A percentile compares a stretch with the other conserved stretches of the same genome.
Evolutionary conservation across 2,888 invertebrate genomes (phyloP).

Genomic region (Idaea aversata): DNA sequence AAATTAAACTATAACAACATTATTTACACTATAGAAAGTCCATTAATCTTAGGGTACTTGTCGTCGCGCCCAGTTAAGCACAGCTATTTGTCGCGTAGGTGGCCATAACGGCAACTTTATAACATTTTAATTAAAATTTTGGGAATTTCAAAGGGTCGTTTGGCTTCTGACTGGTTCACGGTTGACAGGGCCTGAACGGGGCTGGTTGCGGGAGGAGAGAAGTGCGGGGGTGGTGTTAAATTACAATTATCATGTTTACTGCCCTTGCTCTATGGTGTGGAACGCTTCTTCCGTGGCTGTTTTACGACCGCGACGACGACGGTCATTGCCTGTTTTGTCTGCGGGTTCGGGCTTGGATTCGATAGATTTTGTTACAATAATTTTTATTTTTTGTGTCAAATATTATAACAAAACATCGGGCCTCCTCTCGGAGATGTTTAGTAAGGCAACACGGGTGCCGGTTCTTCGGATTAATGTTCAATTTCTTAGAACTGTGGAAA

Average conservation of each 20-base stretch:
- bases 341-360: neutral
- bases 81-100: slow-evolving; percentile 39
- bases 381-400: neutral
- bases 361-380: neutral
- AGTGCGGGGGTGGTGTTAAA: slow-evolving; percentile 47
- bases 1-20: neutral
- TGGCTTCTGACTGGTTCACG: slow-evolving; percentile 59
- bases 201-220: slow-evolving; percentile 24
- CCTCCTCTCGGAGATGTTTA: no score
- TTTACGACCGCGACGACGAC: slow-evolving; percentile 35
- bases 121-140: slow-evolving; percentile 69
- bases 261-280: slow-evolving; percentile 42
- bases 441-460: no score
- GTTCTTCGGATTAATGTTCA: no score
- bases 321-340: slow-evolving; percentile 18
- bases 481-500: no score
- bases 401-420: neutral
- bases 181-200: slow-evolving; percentile 47
- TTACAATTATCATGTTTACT: slow-evolving; percentile 67
- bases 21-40: neutral
- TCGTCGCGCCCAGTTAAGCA: slow-evolving; percentile 27
- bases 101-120: slow-evolving; percentile 41
- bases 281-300: slow-evolving; percentile 31
- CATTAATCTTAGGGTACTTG: slow-evolving; percentile 5
- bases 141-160: slow-evolving; percentile 61